A percentile compares a stretch with the other conserved stretches of the same genome.
Conservation (phyloP, 1,140 invertebrate genomes). For the Colletes gigas region DNA sequence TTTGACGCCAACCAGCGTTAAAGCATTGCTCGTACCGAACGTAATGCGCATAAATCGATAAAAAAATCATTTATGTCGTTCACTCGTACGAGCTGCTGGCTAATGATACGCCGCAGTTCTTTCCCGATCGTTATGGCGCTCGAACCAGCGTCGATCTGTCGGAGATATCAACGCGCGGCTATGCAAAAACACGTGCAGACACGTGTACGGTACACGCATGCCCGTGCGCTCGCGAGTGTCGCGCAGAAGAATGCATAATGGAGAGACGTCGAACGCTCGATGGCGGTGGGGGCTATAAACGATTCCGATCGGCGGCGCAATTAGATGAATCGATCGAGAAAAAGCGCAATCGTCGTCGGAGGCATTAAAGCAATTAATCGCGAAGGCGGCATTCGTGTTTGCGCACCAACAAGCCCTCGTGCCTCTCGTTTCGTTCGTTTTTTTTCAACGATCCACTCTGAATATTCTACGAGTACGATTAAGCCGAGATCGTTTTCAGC, state of each 20-base stretch:
- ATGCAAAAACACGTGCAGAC: not conserved
- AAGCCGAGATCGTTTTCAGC: not conserved
- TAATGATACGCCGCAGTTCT: slow-evolving; percentile 2
- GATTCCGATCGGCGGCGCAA: slow-evolving; percentile 12
- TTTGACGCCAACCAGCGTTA: not conserved
- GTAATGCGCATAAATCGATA: not conserved
- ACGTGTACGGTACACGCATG: not conserved
- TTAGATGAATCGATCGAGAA: slow-evolving; percentile 20
- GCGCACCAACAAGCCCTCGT: not conserved
- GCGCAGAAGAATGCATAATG: slow-evolving; percentile 4
- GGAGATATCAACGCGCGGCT: not conserved
- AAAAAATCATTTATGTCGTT: not conserved
- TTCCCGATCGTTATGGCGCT: not conserved
- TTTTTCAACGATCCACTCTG: not conserved
- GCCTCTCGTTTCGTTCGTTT: not conserved
- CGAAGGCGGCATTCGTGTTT: not conserved
- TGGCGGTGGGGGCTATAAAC: not conserved
- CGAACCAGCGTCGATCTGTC: not conserved
- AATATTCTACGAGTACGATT: not conserved
- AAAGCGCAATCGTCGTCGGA: not conserved
- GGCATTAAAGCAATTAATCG: slow-evolving; percentile 1
- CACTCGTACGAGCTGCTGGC: not conserved
- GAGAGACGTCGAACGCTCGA: too few species aligned
- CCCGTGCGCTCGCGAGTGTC: not conserved
- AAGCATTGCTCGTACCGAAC: not conserved